Conservation (phyloP, 2,113 vertebrate species). For the Gorsachius goisagi region DNA sequence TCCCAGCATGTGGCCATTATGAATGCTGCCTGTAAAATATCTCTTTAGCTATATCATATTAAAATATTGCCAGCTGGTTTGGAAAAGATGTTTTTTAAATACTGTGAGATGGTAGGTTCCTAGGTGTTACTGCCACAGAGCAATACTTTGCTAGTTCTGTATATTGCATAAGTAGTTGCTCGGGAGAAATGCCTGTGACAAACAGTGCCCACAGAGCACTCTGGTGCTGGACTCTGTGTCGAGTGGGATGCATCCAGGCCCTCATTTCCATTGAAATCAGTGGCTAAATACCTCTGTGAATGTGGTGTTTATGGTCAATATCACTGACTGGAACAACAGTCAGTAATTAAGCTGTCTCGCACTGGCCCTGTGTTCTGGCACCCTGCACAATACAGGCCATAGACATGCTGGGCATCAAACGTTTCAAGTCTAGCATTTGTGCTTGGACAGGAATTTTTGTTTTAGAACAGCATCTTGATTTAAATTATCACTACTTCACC, state of each 20-base stretch:
- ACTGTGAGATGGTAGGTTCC: not conserved
- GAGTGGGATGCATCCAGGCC: not conserved
- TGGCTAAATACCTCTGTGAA: not conserved
- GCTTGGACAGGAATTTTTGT: not conserved
- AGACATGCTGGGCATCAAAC: not conserved
- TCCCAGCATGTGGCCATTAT: not conserved
- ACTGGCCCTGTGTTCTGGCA: not conserved
- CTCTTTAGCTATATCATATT: not conserved
- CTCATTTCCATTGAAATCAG: not conserved
- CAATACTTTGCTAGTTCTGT: not conserved
- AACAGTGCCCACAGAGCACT: not conserved
- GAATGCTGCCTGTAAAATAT: not conserved
- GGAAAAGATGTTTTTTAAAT: not conserved
- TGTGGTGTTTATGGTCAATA: not conserved
- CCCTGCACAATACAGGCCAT: fast-evolving
- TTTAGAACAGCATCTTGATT: not conserved
- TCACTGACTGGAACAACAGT: not conserved
- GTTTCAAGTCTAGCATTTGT: not conserved
- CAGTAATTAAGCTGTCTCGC: not conserved
- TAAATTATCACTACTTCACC: not conserved
- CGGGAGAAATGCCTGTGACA: not conserved
- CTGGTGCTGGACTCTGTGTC: not conserved
- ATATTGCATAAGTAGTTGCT: not conserved
- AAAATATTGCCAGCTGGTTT: not conserved
- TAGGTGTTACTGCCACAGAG: not conserved